Base-by-base conservation (phyloP, 1,140 invertebrate genomes). In the Anadara kagoshimensis region DNA sequence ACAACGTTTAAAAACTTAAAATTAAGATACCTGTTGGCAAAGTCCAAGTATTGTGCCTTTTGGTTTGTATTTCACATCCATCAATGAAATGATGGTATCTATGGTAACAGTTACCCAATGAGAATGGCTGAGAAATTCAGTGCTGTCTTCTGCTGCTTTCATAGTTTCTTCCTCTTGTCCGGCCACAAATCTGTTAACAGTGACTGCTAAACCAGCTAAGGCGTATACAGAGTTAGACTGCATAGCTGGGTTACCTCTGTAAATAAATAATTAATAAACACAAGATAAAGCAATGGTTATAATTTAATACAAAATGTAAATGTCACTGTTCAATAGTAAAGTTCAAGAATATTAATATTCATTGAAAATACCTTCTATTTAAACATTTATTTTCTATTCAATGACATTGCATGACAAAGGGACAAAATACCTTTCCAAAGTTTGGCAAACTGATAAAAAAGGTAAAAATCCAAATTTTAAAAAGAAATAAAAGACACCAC, bases 221-320 rank as follows among this genome's bases (percentile, higher is more conserved):
- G 83, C 74, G 24, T 80, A 69, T 4, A 84, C 68, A 49, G 69
- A 72, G 61, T 85, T 83, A 44, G 73, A 81, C 64, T 85, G 83
- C 26, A 75, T 69, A 14, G 73, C 74, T 5, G 83, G 83, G 41
- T 70, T 78, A 16, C 79, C 78, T 49, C 82, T 85, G 69, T 47
- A 69, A 65, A 41, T 64, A 67, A 73, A n/a, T 16, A 22, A 73
- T 65, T 18, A 18, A 0, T 11, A 5, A 57, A 22, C 20, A 11
- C 20, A 44, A 56, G 8, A 49, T 53, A 11, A 8, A 24, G 8
- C 8, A 16, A 58, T 58, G 16, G 14, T 41, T 5, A 41, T 61
- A n/a, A 62, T 16, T 43, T 18, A 43, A 43, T n/a, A 44, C 18
- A 43, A 26, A 36, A 36, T 3, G 26, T 36, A 5, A 58, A 16